Conservation (phyloP, 2,113 vertebrate genomes). For the Serilophus lunatus region DNA sequence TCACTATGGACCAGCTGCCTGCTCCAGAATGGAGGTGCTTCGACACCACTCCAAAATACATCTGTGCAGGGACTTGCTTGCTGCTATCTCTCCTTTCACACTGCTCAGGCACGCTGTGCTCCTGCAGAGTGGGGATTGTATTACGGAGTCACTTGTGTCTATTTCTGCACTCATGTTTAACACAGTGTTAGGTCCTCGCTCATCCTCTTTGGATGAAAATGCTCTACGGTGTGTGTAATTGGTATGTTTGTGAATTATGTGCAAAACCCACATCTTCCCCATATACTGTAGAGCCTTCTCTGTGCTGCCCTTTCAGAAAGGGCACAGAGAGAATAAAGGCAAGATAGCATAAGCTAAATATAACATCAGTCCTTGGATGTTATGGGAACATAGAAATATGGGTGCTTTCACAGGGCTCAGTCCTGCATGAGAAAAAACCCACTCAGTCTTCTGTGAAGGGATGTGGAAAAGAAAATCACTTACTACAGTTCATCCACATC, state of each 20-base stretch:
- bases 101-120: not conserved
- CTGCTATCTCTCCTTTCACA: not conserved
- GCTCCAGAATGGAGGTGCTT: not conserved
- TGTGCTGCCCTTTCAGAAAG: not conserved
- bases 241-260: not conserved
- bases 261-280: not conserved
- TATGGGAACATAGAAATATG: not conserved
- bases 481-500: not conserved
- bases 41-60: not conserved
- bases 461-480: not conserved
- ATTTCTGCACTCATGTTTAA: not conserved
- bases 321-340: not conserved
- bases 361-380: not conserved
- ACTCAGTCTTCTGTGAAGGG: not conserved
- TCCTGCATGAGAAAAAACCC: not conserved
- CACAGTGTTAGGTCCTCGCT: not conserved
- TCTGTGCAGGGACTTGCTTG: not conserved
- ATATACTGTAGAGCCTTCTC: not conserved
- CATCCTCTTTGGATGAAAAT: not conserved
- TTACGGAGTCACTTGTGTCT: not conserved
- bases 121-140: no score
- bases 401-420: not conserved
- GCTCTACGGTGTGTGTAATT: not conserved
- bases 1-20: not conserved
- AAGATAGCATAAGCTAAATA: not conserved